phyloP scores from a whole-genome alignment of 2,113 vertebrate genomes.

The Ailurus styani region DNA sequence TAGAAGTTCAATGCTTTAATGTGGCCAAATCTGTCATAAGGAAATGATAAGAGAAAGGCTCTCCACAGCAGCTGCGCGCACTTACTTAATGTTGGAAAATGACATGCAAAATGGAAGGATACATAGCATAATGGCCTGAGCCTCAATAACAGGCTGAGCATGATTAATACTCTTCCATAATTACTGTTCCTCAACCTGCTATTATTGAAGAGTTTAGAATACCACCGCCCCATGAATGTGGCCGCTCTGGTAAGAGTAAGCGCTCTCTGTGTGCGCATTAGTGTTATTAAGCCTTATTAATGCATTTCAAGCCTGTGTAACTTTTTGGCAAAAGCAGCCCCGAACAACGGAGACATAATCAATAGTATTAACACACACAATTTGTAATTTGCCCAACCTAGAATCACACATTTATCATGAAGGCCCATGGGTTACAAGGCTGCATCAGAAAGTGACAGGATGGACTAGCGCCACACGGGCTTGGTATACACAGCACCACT shows the following conservation, averaged over 20 bases:
- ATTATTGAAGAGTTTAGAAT: slow-evolving; percentile 81
- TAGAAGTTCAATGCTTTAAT: slow-evolving; percentile 83
- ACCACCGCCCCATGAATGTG: slow-evolving; percentile 74
- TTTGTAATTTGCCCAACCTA: slow-evolving; percentile 72
- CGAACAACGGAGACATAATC: slow-evolving; percentile 76
- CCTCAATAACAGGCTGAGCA: slow-evolving; percentile 81
- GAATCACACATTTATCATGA: slow-evolving; percentile 76
- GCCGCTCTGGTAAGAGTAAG: slow-evolving; percentile 76
- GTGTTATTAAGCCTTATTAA: slow-evolving; percentile 81
- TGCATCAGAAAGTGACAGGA: slow-evolving; percentile 67
- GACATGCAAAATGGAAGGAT: slow-evolving; percentile 81
- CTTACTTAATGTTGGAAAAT: slow-evolving; percentile 81
- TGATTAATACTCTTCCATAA: slow-evolving; percentile 82
- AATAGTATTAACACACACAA: slow-evolving; percentile 72
- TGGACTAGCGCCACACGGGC: background rate
- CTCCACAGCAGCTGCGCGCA: slow-evolving; percentile 77
- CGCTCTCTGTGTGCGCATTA: slow-evolving; percentile 61
- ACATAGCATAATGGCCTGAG: slow-evolving; percentile 79
- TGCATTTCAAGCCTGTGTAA: slow-evolving; percentile 76
- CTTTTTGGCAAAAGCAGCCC: slow-evolving; percentile 80
- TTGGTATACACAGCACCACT: background rate
- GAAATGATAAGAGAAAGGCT: slow-evolving; percentile 81
- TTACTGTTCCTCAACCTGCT: slow-evolving; percentile 83
- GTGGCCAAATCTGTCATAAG: slow-evolving; percentile 84
- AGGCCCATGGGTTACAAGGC: slow-evolving; percentile 67